Conservation (phyloP, 2,113 vertebrate species). For the Ctenodactylus gundi region DNA sequence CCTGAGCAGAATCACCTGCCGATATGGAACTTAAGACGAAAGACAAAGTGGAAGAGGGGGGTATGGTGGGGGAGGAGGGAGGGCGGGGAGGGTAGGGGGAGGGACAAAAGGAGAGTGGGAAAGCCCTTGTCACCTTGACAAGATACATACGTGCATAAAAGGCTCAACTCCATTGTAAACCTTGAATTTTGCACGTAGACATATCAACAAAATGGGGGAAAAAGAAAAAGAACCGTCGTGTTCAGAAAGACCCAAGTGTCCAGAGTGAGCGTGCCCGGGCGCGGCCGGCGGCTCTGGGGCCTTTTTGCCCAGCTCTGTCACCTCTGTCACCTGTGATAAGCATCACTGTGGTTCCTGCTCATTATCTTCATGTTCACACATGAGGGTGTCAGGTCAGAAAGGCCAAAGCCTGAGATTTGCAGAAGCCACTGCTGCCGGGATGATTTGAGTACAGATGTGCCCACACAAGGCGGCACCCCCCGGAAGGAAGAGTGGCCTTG, state of each 20-base stretch:
- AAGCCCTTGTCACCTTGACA: too few relatives aligned
- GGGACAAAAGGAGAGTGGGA: too few relatives aligned
- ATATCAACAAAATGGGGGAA: too few relatives aligned
- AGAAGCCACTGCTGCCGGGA: neutral
- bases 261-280: neutral
- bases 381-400: neutral
- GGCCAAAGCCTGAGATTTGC: neutral
- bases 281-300: neutral
- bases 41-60: too few relatives aligned
- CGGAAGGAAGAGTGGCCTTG: neutral
- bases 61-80: too few relatives aligned
- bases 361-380: neutral
- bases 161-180: too few relatives aligned
- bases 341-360: neutral
- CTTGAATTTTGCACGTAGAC: too few relatives aligned
- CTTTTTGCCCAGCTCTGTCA: neutral
- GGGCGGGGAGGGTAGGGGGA: too few relatives aligned
- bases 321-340: constrained; percentile 21
- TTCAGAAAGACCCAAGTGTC: neutral
- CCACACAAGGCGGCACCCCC: neutral
- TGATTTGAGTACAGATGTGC: neutral
- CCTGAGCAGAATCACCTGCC: neutral
- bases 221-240: neutral
- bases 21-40: too few relatives aligned
- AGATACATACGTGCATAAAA: too few relatives aligned